Conservation (phyloP, 2,113 vertebrate genomes). For the Mesembrinibis cayennensis region DNA sequence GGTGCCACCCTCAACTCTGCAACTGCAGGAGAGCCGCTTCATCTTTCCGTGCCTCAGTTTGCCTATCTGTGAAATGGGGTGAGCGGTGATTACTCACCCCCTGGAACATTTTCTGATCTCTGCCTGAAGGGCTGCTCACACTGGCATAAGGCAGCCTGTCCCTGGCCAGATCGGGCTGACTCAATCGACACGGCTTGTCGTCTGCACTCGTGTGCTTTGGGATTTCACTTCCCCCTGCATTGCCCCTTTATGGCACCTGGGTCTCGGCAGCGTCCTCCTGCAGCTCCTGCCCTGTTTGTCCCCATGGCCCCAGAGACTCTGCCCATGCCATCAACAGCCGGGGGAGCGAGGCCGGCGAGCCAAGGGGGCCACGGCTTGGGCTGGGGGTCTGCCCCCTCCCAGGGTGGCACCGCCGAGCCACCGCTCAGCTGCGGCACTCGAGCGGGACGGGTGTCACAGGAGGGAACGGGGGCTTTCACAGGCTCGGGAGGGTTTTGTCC, state of each 20-base stretch:
- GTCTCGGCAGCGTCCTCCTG: fast-evolving
- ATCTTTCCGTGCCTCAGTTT: not conserved
- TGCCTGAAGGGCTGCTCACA: not conserved
- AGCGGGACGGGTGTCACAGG: fast-evolving
- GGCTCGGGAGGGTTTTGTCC: not conserved
- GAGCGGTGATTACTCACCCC: not conserved
- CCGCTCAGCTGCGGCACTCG: fast-evolving
- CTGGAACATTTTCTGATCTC: not conserved
- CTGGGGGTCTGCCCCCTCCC: not conserved
- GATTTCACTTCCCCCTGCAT: fast-evolving
- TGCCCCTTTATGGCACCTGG: fast-evolving
- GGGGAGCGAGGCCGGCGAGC: not conserved
- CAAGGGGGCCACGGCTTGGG: not conserved
- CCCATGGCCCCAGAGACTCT: not conserved
- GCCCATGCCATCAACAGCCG: not conserved
- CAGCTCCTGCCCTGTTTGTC: fast-evolving
- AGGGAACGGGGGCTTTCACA: fast-evolving
- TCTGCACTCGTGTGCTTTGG: fast-evolving
- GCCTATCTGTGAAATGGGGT: not conserved
- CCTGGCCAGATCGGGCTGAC: not conserved
- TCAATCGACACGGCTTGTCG: fast-evolving
- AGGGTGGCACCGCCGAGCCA: too few species aligned
- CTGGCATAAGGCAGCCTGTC: not conserved
- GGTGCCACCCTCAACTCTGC: not conserved
- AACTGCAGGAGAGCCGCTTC: not conserved